Evolutionary conservation across 2,797 vertebrate genomes (phyloP), one percentile per base, ranked within the genome.

Genomic region (Momotus momota): DNA sequence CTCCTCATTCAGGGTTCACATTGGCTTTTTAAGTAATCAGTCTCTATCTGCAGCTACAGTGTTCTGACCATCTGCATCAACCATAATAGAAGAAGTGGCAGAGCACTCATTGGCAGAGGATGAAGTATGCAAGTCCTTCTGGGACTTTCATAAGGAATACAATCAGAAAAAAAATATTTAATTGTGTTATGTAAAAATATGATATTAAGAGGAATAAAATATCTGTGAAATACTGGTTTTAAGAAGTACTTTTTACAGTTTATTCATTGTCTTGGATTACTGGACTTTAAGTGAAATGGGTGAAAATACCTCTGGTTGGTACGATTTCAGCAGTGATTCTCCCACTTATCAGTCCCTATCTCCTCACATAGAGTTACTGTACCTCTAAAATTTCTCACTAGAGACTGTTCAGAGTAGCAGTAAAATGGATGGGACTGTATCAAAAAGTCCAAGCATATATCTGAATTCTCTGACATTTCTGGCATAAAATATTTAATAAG

Each of bases 71-170:
- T 64, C 64, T 60, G 40, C 27, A 55, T 60, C 54, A 48, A 14
- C 22, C 16, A 4, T 55, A 62, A 61, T 46, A 71, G 6, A 69
- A 67, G 49, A 81, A 55, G 12, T 48, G 19, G 26, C 33, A 75
- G 69, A 95, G 62, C 23, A 46, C 3, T 75, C 96, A 74, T 83
- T 91, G 82, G 5, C 58, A 92, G 91, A 95, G 45, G 27, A 60
- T 35, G 38, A 55, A 72, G 92, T 94, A 84, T 25, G 14, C 20
- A 38, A 60, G 31, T 46, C 46, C n/a, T 94, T 95, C 79, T 65
- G 75, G 77, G 49, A 51, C 49, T 26, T 26, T 12, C 49, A 51
- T 51, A 51, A 26, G 26, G 49, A 51, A 10, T 25, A 26, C 13
- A 51, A 51, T 23, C 7, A 25, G 12, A 51, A 51, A 26, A 26